Evolutionary conservation across 1,140 invertebrate genomes (phyloP), one percentile per base, ranked within the genome.

Genomic region (Protaetia brevitarsis): DNA sequence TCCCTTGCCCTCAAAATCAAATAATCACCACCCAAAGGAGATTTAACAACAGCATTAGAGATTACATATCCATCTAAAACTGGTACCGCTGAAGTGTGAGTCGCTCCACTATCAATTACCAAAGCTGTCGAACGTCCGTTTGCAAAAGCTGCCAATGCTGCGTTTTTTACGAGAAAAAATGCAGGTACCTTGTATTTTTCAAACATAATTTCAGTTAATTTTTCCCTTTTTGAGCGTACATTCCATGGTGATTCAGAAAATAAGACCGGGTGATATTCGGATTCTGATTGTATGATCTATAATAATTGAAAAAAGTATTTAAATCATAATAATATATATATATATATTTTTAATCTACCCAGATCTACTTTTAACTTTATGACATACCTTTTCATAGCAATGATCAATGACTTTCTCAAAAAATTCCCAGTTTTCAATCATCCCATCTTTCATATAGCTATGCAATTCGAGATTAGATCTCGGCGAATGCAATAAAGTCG

Each of bases 181-280:
- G 96, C 95, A 1, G 96, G 96, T 4, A 97, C 91, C 76, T 95
- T 91, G 80, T 96, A 98, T 75, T 97, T 97, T 79, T 98, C 96
- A 81, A 98, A 98, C 84, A 97, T 92, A 0, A 98, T 78, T 78
- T 98, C 96, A 0, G 94, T 92, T 0, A 98, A 76, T 76, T 93
- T 93, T 81, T 98, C 96, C 29, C 96, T 80, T 73, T 95, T 95
- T 7, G 88, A 84, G 66, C 92, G 82, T 0, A 87, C 86, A 71
- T 96, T 96, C 95, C 95, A 97, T 60, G 95, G 89, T 7, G 94
- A 89, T 79, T 98, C 96, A 4, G 95, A 96, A 83, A 98, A 96
- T 16, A 98, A 81, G 5, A 95, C 90, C 31, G 95, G 95, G 80
- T 98, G 96, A 70, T 92, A 89, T 69, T 95, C 88, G 1, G 93